phyloP scores from a whole-genome alignment of 2,797 vertebrate species.

The Natrix natrix region DNA sequence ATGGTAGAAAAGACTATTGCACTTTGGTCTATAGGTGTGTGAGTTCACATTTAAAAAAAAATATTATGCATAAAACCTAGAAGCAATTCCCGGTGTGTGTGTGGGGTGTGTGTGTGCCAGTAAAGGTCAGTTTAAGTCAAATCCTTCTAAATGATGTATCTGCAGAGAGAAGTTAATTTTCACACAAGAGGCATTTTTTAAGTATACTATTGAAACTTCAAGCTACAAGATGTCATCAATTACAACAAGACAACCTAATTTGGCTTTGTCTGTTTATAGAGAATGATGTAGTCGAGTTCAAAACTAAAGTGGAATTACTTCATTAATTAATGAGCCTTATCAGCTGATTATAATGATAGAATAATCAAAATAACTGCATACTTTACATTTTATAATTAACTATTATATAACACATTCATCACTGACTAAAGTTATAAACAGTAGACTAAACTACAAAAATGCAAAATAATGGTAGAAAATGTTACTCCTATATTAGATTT shows the following conservation, averaged over 20 bases:
- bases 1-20: not conserved
- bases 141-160: not conserved
- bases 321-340: constrained; percentile 1
- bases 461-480: not conserved
- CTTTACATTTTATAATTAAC: not conserved
- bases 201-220: not conserved
- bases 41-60: not conserved
- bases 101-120: too few species aligned
- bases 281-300: not conserved
- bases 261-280: not conserved
- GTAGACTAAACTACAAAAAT: constrained; percentile 17
- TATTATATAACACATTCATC: not conserved
- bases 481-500: not conserved
- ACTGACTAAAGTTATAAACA: not conserved
- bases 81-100: not conserved
- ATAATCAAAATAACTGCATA: not conserved
- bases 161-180: not conserved
- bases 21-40: not conserved
- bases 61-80: not conserved
- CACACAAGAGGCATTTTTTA: not conserved
- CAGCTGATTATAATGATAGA: not conserved
- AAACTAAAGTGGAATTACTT: not conserved
- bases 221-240: not conserved
- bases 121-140: not conserved
- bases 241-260: not conserved